Percentiles rank a stretch among this genome's conserved stretches.
phyloP scores from a whole-genome alignment of 2,113 vertebrate species.

The Trochalopteron elliotii region DNA sequence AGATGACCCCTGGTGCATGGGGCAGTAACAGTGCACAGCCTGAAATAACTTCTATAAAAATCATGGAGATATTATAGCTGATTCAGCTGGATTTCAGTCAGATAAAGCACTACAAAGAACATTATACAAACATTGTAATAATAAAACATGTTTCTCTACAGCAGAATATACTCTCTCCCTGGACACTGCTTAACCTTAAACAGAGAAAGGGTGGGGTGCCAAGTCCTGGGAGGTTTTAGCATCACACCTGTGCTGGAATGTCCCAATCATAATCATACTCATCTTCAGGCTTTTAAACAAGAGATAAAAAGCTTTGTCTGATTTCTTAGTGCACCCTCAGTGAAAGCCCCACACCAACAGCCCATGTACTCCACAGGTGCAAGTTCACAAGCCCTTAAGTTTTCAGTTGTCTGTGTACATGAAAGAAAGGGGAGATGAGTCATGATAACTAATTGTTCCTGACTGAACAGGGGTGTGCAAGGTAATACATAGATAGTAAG shows the following conservation, averaged over 20 bases:
- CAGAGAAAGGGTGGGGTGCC: not conserved
- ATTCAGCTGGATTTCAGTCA: not conserved
- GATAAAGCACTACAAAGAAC: not conserved
- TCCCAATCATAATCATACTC: not conserved
- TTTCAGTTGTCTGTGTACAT: not conserved
- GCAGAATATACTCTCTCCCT: not conserved
- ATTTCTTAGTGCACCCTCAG: not conserved
- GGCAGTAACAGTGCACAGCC: not conserved
- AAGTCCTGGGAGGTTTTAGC: not conserved
- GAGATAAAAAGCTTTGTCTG: not conserved
- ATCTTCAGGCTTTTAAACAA: not conserved
- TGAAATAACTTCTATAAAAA: not conserved
- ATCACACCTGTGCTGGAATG: not conserved
- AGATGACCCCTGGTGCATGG: not conserved
- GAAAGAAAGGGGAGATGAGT: not conserved
- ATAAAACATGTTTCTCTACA: not conserved
- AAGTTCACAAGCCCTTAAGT: not conserved
- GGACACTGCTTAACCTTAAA: not conserved
- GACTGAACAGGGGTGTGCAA: not conserved
- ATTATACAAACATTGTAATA: not conserved
- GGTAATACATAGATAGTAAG: not conserved
- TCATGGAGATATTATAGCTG: not conserved
- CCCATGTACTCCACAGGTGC: not conserved
- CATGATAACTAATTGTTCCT: not conserved
- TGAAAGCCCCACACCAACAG: not conserved